A percentile compares a stretch with the other conserved stretches of the same genome.
Conservation (phyloP, 2,888 invertebrate genomes). For the Phragmatobia fuliginosa region DNA sequence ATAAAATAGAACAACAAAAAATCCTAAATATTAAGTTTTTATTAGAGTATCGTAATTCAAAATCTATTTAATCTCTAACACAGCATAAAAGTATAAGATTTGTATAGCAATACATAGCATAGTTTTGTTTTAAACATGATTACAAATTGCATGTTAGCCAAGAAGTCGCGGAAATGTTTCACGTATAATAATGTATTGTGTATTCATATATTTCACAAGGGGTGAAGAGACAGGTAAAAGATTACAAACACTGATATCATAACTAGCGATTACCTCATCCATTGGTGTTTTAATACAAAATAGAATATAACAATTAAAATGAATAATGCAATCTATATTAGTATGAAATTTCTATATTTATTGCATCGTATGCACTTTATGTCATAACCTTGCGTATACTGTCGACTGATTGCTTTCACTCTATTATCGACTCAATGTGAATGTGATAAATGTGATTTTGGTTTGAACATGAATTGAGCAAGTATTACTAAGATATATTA, state of each 20-base stretch:
- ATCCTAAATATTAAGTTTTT: too few species aligned
- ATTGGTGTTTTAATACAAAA: conserved; percentile 51
- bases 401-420: conserved; percentile 4
- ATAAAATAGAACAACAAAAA: too few species aligned
- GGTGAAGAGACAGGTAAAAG: conserved; percentile 21
- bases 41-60: too few species aligned
- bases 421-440: conserved; percentile 10
- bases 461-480: conserved; percentile 9
- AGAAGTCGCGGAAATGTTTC: not conserved
- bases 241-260: conserved; percentile 29
- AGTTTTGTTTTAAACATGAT: not conserved
- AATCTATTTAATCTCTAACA: not conserved
- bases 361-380: conserved; percentile 36
- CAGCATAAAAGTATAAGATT: not conserved
- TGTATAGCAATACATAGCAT: not conserved
- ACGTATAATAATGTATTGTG: not conserved
- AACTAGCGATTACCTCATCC: conserved; percentile 42
- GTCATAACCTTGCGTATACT: conserved; percentile 41
- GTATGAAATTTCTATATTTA: conserved; percentile 55
- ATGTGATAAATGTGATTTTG: conserved; percentile 8
- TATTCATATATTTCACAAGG: conserved; percentile 7
- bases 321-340: conserved; percentile 48
- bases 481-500: conserved; percentile 24
- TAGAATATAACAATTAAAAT: conserved; percentile 48
- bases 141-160: conserved; percentile 6